Conservation (phyloP, 2,797 vertebrate genomes). For the Antennarius maculatus region DNA sequence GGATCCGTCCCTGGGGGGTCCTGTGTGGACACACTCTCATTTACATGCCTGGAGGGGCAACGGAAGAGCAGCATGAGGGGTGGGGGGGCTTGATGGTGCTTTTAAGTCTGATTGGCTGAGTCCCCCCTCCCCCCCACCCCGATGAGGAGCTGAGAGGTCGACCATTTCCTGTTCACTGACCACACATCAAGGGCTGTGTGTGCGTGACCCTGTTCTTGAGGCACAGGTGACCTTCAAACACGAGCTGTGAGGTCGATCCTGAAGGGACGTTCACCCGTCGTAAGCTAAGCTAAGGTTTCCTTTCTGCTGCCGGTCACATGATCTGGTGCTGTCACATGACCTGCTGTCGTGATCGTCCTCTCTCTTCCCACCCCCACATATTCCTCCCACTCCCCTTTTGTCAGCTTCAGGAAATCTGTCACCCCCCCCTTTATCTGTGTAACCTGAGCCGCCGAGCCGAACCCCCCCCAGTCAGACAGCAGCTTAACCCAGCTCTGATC, state of each 20-base stretch:
- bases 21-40: conserved; percentile 37
- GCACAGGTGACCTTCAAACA: neutral
- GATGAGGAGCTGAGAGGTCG: conserved; percentile 59
- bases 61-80: conserved; percentile 37
- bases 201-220: neutral
- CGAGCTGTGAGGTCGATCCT: neutral
- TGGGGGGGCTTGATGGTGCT: conserved; percentile 54
- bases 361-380: conserved; percentile 42
- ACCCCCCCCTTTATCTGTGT: conserved; percentile 51
- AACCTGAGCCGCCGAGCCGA: conserved; percentile 59
- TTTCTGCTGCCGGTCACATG: conserved; percentile 61
- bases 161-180: conserved; percentile 69
- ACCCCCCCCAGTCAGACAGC: conserved; percentile 49
- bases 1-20: conserved; percentile 21
- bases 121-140: conserved; percentile 13
- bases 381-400: conserved; percentile 30
- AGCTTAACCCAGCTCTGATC: conserved; percentile 61
- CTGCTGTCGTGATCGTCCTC: conserved; percentile 38
- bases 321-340: conserved; percentile 59
- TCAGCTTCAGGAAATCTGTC: conserved; percentile 55
- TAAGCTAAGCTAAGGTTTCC: conserved; percentile 38
- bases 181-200: conserved; percentile 64
- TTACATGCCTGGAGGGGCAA: conserved; percentile 51
- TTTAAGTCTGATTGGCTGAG: conserved; percentile 83
- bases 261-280: conserved; percentile 22